phyloP scores from a whole-genome alignment of 2,797 vertebrate species.

The Parauchenoglanis ngamensis region DNA sequence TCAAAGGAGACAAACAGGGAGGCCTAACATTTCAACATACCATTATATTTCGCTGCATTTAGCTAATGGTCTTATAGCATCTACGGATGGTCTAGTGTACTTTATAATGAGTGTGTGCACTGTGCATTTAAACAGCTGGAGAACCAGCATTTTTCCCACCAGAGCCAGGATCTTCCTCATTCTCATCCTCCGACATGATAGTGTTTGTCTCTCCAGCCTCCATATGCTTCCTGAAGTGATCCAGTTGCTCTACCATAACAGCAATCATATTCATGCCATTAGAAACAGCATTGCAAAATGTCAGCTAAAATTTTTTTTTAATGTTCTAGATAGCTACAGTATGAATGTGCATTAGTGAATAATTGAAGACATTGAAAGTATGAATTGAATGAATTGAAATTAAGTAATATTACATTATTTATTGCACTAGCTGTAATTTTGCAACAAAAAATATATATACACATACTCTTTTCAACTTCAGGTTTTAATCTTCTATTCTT shows the following conservation, averaged over 20 bases:
- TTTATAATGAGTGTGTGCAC: conserved; percentile 25
- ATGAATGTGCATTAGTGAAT: not conserved
- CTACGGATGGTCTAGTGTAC: not conserved
- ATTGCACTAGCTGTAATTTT: not conserved
- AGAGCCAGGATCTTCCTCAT: conserved; percentile 88
- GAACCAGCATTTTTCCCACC: conserved; percentile 70
- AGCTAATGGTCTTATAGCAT: conserved; percentile 26
- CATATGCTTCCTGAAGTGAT: conserved; percentile 95
- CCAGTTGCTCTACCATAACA: conserved; percentile 86
- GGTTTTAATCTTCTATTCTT: conserved; percentile 98
- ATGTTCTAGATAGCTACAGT: not conserved
- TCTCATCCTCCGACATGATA: conserved; percentile 93
- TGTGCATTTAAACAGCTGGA: conserved; percentile 18
- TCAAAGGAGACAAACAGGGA: not conserved
- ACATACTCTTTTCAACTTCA: conserved; percentile 95
- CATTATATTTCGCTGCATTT: conserved; percentile 33
- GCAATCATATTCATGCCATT: not conserved
- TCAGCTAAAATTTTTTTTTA: not conserved
- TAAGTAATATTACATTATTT: no score
- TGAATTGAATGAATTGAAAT: no score
- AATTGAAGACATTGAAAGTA: no score
- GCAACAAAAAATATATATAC: not conserved
- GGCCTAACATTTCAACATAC: not conserved
- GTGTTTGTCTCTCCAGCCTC: conserved; percentile 92
- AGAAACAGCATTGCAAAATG: not conserved